phyloP scores from a whole-genome alignment of 64 coral and sea anemone species.

The Pocillopora damicornis region DNA sequence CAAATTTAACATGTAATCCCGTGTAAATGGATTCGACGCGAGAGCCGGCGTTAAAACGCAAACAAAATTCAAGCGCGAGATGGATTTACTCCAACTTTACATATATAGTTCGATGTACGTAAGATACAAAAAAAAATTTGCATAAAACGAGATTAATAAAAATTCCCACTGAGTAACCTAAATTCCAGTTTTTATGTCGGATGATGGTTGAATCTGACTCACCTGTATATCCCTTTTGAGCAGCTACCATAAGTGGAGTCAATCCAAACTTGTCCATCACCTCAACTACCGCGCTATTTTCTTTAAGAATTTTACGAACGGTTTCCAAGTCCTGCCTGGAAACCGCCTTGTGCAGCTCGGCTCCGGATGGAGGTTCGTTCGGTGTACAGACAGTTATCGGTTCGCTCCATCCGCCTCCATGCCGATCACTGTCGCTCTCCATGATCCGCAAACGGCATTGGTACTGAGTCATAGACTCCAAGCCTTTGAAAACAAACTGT shows the following conservation, averaged over 20 bases:
- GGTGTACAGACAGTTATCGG: constrained; percentile 52
- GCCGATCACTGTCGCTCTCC: constrained; percentile 20
- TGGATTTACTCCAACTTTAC: not conserved
- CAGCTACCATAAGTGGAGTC: constrained; percentile 75
- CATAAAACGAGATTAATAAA: not conserved
- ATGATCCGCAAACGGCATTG: constrained; percentile 53
- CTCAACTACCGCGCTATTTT: constrained; percentile 84
- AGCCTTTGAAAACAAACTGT: constrained; percentile 64
- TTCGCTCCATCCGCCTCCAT: constrained; percentile 64
- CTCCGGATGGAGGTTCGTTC: constrained; percentile 84
- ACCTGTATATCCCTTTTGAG: constrained; percentile 82
- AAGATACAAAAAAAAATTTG: not conserved
- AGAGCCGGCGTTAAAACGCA: not conserved
- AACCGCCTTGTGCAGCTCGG: constrained; percentile 79
- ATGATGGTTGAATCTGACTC: constrained; percentile 1
- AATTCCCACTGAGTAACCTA: not conserved
- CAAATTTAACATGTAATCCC: not conserved
- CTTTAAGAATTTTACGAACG: constrained; percentile 68
- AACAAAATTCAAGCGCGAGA: not conserved
- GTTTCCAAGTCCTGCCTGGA: constrained; percentile 65
- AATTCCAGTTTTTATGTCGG: not conserved
- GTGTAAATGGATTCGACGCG: not conserved
- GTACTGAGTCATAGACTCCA: constrained; percentile 72
- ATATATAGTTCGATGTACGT: not conserved
- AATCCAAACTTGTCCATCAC: constrained; percentile 85